These are phyloP conservation scores for Champsocephalus esox DNA, from an alignment of 2,797 vertebrate species.

Conservation along the genomic window DNA sequence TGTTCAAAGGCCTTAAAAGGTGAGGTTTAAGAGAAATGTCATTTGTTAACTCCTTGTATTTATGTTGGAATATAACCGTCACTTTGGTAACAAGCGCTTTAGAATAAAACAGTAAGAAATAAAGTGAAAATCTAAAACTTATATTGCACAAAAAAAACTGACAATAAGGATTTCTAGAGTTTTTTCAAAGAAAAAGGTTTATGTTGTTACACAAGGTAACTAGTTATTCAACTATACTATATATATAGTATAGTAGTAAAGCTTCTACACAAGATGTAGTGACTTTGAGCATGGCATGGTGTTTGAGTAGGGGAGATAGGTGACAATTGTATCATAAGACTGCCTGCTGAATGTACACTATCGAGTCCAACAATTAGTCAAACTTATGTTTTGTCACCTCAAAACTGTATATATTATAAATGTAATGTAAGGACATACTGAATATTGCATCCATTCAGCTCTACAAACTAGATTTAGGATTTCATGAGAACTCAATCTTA, in stretches of 20 bases:
- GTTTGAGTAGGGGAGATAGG: conserved; percentile 4
- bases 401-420: not conserved
- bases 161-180: not conserved
- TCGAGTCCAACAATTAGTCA: not conserved
- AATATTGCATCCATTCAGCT: not conserved
- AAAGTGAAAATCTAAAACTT: too few species aligned
- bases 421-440: not conserved
- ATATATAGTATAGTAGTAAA: too few species aligned
- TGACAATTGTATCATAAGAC: conserved; percentile 37
- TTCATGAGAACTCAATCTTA: conserved; percentile 6
- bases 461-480: not conserved
- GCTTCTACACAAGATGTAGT: not conserved
- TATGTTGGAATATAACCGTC: not conserved
- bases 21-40: not conserved
- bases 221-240: not conserved
- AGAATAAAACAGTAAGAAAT: not conserved
- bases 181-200: not conserved
- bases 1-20: not conserved
- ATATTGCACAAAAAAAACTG: not conserved
- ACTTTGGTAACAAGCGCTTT: not conserved
- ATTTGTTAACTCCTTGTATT: not conserved
- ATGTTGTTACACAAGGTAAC: conserved; percentile 5
- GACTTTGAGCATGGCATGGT: conserved; percentile 5
- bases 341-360: conserved; percentile 8
- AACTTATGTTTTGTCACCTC: not conserved